Evolutionary conservation across 2,113 vertebrate genomes (phyloP), one percentile per base, ranked within the genome.

Genomic region (Archilochus colubris): DNA sequence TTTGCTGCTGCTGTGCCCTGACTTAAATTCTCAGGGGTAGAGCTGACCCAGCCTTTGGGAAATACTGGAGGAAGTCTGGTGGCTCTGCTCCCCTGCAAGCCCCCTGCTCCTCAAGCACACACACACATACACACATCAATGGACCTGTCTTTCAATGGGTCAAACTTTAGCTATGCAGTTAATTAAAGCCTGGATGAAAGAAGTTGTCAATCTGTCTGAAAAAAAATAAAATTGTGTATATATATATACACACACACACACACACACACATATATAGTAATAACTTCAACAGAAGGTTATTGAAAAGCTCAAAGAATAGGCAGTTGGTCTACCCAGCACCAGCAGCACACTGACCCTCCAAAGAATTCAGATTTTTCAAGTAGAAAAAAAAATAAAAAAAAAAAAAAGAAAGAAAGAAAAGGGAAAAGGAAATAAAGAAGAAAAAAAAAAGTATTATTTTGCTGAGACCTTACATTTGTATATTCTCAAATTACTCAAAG

Each of bases 141-240:
- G 64, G 68, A 62, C 68, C 48, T 84, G 67, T 94, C 69, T 89
- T 88, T 75, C 92, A 95, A 38, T 70, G 53, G 66, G 36, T 63
- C 69, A 88, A 10, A 82, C 30, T 78, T 88, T 30, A 93, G 48
- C 53, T 59, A 38, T 50, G 44, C 24, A 86, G 48, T 76, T 95
- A 93, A 95, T 97, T 95, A 94, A 88, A 88, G 77, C 51, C 91
- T 92, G 92, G 86, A 91, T 89, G 78, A 96, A 76, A 96, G 84
- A 94, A 88, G 61, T 64, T 89, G 79, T 94, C 82, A 86, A 85
- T 90, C 51, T 59, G 11, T 25, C 82, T n/a, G 19, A 50, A 76
- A 64, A 69, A 79, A 55, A 85, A 40, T 40, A 48, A 59, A 77
- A 54, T 51, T 24, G 40, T 40, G 40, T 25, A 27, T 27, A 27